Evolutionary conservation across 2,797 vertebrate species (phyloP).

Genomic region (Chaetophractus vellerosus): DNA sequence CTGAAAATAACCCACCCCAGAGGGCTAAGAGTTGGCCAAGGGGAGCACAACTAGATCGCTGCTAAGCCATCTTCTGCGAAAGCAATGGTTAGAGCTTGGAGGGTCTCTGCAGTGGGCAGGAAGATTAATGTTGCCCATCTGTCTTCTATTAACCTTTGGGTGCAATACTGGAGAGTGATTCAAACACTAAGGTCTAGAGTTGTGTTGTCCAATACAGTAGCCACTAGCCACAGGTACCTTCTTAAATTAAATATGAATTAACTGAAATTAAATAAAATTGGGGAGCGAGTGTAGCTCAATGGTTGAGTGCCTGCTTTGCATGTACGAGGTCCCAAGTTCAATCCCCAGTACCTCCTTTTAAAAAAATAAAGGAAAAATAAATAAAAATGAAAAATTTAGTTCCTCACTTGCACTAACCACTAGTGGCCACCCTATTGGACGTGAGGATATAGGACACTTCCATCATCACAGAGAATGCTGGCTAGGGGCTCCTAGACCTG

Average conservation of each 20-base stretch:
- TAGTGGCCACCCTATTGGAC: not conserved
- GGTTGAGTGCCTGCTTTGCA: too few species aligned
- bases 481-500: not conserved
- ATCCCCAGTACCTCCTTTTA: too few species aligned
- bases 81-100: not conserved
- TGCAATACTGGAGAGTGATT: not conserved
- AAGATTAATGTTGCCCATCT: not conserved
- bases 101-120: not conserved
- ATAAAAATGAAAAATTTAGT: not conserved
- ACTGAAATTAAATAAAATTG: not conserved
- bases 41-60: not conserved
- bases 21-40: not conserved
- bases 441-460: not conserved
- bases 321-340: too few species aligned
- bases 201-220: not conserved
- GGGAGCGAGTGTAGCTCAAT: too few species aligned
- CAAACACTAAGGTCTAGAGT: not conserved
- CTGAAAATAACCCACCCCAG: conserved; percentile 13
- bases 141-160: not conserved
- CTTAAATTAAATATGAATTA: conserved; percentile 24
- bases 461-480: not conserved
- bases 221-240: not conserved
- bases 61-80: not conserved
- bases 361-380: too few species aligned
- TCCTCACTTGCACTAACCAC: not conserved